A percentile compares a stretch with the other conserved stretches of the same genome.
phyloP scores from a whole-genome alignment of 2,113 vertebrate species.

The Sporophila hypoxantha region DNA sequence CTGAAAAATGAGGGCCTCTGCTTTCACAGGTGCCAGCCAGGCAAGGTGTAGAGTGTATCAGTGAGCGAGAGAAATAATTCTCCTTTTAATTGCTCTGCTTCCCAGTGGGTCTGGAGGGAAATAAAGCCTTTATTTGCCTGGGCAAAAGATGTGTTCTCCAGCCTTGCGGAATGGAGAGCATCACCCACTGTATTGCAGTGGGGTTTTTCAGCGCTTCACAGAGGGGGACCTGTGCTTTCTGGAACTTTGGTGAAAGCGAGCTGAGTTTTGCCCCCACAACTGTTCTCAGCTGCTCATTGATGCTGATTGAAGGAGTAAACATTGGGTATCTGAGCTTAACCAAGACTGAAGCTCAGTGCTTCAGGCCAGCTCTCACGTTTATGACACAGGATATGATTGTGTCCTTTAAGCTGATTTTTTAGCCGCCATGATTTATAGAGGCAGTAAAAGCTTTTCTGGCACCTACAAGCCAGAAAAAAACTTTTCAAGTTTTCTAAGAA shows the following conservation, averaged over 20 bases:
- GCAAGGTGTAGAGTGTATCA: not conserved
- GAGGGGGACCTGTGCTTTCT: not conserved
- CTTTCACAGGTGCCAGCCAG: not conserved
- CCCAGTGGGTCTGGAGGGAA: not conserved
- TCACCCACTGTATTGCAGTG: not conserved
- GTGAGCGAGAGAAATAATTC: not conserved
- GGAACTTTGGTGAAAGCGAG: not conserved
- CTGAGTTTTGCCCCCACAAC: not conserved
- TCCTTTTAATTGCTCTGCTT: conserved; percentile 48
- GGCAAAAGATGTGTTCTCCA: not conserved
- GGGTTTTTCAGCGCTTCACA: not conserved
- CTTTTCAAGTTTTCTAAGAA: not conserved
- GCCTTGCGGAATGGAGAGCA: not conserved
- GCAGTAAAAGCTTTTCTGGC: not conserved
- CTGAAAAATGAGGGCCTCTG: not conserved
- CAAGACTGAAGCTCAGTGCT: not conserved
- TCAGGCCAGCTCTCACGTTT: not conserved
- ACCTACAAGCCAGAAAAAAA: not conserved
- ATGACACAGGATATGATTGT: not conserved
- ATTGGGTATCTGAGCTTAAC: not conserved
- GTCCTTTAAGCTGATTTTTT: not conserved
- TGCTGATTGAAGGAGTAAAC: not conserved
- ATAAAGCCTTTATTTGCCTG: not conserved
- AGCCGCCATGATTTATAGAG: not conserved
- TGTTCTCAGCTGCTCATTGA: not conserved